Percentiles rank a stretch among this genome's conserved stretches.
Conservation (phyloP, 2,797 vertebrate species). For the Chiloscyllium punctatum region DNA sequence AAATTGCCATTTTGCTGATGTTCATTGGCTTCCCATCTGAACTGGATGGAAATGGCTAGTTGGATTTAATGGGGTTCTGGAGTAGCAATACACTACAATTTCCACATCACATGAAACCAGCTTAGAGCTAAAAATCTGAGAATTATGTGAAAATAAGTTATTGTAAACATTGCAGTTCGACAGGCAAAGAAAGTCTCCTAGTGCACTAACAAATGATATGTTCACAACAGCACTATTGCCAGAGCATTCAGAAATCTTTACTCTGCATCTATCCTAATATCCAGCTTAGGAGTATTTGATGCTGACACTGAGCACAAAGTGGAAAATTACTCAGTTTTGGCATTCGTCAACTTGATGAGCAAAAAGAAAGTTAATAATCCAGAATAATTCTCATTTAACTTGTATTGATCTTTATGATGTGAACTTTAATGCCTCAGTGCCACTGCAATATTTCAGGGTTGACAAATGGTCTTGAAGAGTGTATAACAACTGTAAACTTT, state of each 20-base stretch:
- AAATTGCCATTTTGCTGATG: neutral
- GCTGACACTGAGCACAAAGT: neutral
- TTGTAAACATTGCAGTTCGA: neutral
- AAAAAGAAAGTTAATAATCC: conserved; percentile 14
- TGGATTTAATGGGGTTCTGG: neutral
- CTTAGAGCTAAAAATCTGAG: neutral
- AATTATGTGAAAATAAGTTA: neutral
- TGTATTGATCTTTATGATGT: conserved; percentile 6
- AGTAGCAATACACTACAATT: neutral
- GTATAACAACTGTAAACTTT: conserved; percentile 6
- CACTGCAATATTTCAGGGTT: conserved; percentile 31
- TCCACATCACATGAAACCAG: neutral
- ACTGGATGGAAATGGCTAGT: neutral
- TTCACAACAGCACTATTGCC: neutral
- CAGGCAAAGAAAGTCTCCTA: neutral
- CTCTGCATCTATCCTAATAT: neutral
- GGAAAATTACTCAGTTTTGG: neutral
- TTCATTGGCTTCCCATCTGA: too few relatives aligned
- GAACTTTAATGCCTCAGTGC: neutral
- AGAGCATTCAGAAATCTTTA: neutral
- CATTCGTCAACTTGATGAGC: neutral
- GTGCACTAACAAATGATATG: neutral
- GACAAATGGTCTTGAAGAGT: neutral
- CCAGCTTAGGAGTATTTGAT: neutral
- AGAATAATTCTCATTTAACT: conserved; percentile 12